A percentile compares a stretch with the other conserved stretches of the same genome.
Conservation (phyloP, 2,113 vertebrate genomes). For the Casuarius casuarius region DNA sequence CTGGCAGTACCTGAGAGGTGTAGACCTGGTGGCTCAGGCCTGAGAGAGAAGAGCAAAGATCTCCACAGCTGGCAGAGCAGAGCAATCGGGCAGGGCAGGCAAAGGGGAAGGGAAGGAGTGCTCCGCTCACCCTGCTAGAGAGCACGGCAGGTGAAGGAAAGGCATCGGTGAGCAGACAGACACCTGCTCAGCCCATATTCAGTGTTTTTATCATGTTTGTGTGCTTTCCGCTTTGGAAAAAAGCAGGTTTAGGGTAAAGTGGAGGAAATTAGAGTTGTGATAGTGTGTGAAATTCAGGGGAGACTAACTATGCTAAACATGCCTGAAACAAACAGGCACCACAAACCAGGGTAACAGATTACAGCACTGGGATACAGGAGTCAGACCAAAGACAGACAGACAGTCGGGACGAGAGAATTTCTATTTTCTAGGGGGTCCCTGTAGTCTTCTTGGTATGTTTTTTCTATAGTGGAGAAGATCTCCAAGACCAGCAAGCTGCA, state of each 20-base stretch:
- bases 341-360: not conserved
- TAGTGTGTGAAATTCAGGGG: not conserved
- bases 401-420: not conserved
- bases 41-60: not conserved
- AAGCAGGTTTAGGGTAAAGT: not conserved
- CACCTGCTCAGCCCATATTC: not conserved
- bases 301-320: not conserved
- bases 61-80: not conserved
- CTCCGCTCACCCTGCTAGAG: not conserved
- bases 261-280: not conserved
- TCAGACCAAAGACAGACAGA: not conserved
- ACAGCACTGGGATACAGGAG: not conserved
- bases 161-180: not conserved
- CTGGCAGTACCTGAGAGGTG: not conserved
- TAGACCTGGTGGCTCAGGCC: not conserved
- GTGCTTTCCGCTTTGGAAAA: not conserved
- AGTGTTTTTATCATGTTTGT: not conserved
- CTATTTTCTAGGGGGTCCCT: not conserved
- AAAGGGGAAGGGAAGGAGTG: not conserved
- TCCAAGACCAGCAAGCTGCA: not conserved
- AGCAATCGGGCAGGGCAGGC: not conserved
- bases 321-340: not conserved
- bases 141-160: not conserved
- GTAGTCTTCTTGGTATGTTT: not conserved
- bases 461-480: not conserved